A percentile compares a stretch with the other conserved stretches of the same genome.
Conservation (phyloP, 1,140 invertebrate species). For the Ips typographus region DNA sequence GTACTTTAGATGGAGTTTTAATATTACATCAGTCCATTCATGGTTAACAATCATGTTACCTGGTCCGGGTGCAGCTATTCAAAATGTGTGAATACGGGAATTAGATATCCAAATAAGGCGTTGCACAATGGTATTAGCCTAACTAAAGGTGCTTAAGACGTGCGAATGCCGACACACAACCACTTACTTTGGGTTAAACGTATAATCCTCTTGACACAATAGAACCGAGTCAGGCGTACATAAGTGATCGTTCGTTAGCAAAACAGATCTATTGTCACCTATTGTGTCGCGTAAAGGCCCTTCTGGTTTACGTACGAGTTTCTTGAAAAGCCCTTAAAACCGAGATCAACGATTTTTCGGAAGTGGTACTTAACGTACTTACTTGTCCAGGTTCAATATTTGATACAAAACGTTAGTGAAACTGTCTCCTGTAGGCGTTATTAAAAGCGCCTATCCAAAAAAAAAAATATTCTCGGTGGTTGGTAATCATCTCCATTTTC, state of each 20-base stretch:
- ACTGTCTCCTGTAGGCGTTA: not conserved
- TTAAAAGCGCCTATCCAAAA: constrained; percentile 13
- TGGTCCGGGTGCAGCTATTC: not conserved
- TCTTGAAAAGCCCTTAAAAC: constrained; percentile 7
- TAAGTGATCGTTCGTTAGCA: constrained; percentile 53
- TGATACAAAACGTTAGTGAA: too few species aligned
- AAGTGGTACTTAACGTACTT: too few species aligned
- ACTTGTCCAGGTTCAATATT: too few species aligned
- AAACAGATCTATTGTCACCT: constrained; percentile 51
- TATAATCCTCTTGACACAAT: constrained; percentile 46
- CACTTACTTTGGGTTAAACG: constrained; percentile 40
- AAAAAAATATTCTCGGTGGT: not conserved
- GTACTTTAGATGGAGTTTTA: too few species aligned
- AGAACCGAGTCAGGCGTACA: constrained; percentile 45
- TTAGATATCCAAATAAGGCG: constrained; percentile 16
- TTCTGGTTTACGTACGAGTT: constrained; percentile 38
- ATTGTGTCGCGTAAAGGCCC: constrained; percentile 46
- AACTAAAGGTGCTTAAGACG: constrained; percentile 25
- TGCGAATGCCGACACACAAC: constrained; percentile 34
- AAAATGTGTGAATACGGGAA: constrained; percentile 14
- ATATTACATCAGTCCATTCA: too few species aligned
- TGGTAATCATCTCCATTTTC: constrained; percentile 24
- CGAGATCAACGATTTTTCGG: too few species aligned
- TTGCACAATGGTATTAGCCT: constrained; percentile 24
- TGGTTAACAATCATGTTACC: too few species aligned